Evolutionary conservation across 37 sponge, comb jelly and placozoan species (phyloP).

Genomic region (Beroe ovata): DNA sequence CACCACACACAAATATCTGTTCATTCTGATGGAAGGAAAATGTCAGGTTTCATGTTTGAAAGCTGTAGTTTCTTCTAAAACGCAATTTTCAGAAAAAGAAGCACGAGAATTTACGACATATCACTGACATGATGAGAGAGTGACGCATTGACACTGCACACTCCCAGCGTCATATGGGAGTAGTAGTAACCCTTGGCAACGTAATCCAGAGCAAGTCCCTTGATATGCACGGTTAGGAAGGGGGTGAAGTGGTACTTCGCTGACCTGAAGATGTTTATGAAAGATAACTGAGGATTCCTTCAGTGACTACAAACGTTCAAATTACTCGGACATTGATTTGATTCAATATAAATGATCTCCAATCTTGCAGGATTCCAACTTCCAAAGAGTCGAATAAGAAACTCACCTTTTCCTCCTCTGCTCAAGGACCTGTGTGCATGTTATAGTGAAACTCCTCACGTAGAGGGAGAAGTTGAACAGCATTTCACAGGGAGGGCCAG

Average conservation of each 20-base stretch:
- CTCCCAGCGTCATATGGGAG: constrained; percentile 21
- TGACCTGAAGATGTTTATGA: constrained; percentile 21
- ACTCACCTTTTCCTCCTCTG: constrained; percentile 42
- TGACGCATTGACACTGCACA: not conserved
- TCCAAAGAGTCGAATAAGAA: too few relatives aligned
- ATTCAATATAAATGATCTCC: too few relatives aligned
- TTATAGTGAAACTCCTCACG: constrained; percentile 32
- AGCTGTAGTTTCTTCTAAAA: too few relatives aligned
- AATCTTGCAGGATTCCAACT: too few relatives aligned
- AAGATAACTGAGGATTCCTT: too few relatives aligned
- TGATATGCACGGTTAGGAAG: not conserved
- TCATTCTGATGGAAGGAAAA: constrained; percentile 54
- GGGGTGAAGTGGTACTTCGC: constrained; percentile 56
- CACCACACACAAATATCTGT: constrained; percentile 39
- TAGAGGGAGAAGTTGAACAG: constrained; percentile 64
- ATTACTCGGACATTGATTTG: too few relatives aligned
- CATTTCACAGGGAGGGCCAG: constrained; percentile 52
- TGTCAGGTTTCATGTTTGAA: too few relatives aligned
- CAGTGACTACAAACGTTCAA: too few relatives aligned
- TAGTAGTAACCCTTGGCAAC: constrained; percentile 67
- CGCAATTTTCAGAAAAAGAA: too few relatives aligned
- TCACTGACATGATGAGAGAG: constrained; percentile 47
- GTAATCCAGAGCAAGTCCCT: constrained; percentile 21
- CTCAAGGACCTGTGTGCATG: constrained; percentile 35
- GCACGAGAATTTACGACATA: too few relatives aligned